phyloP scores from a whole-genome alignment of 2,113 vertebrate genomes.

The Ascaphus truei region DNA sequence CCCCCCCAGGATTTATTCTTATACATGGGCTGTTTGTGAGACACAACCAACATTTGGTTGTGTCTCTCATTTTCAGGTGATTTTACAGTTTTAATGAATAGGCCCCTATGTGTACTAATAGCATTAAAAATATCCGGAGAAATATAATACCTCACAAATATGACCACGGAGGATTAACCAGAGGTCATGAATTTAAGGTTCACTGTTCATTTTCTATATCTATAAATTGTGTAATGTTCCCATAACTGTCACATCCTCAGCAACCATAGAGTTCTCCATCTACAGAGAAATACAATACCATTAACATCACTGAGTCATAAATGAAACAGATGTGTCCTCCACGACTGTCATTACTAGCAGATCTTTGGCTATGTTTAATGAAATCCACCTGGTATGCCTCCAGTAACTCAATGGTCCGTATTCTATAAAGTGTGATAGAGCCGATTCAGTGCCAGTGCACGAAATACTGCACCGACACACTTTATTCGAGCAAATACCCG shows the following conservation, averaged over 20 bases:
- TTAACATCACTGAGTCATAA: background rate
- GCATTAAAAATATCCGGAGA: conserved; percentile 7
- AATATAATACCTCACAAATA: background rate
- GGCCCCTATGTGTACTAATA: background rate
- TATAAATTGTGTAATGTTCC: conserved; percentile 10
- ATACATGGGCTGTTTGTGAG: background rate
- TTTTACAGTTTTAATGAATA: background rate
- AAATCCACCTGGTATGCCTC: background rate
- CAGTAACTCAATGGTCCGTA: no score
- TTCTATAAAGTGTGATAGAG: no score
- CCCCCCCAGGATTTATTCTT: background rate
- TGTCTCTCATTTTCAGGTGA: no score
- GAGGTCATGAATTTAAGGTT: background rate
- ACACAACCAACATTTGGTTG: no score
- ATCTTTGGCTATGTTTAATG: background rate
- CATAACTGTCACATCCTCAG: conserved; percentile 3
- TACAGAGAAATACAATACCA: background rate
- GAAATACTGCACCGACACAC: no score
- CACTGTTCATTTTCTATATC: background rate
- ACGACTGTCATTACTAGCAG: background rate
- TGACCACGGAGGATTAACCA: background rate
- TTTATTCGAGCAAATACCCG: no score
- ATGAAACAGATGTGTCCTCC: conserved; percentile 9
- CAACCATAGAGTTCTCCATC: conserved; percentile 3
- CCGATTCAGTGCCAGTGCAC: no score